Evolutionary conservation across 1,140 invertebrate genomes (phyloP), one percentile per base, ranked within the genome.

Genomic region (Sminthurides bifidus): DNA sequence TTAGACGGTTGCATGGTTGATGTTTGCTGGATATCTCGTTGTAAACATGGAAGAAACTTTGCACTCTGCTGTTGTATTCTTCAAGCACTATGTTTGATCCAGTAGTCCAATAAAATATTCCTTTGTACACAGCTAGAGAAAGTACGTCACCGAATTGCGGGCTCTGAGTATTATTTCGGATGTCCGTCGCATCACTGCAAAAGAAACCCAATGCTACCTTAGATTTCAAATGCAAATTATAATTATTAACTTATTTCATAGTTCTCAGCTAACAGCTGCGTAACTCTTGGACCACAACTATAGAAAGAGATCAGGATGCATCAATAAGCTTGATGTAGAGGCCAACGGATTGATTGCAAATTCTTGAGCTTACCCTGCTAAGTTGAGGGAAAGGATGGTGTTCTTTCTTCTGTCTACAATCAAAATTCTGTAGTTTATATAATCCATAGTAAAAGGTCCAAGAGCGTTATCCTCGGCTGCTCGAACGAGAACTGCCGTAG

Each of bases 71-170:
- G 38, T 69, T 59, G 66, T 85, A 83, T 65, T 85, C 82, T 71
- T 90, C 84, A 5, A 77, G 77, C 51, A 85, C 72, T 2, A 76
- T 75, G 63, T 81, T 78, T 19, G 76, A 72, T 0, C 83, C 85
- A 67, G 87, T 84, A 0, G 85, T 87, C 83, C 84, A 87, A 68
- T 85, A 87, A 64, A 87, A 84, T n/a, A 84, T 72, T 1, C 81
- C 79, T 66, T 83, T 81, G 1, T 80, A 80, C 60, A 79, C 81
- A 0, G 81, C 81, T 48, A 92, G 70, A 3, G 87, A 85, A 4
- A 82, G 73, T 0, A 85, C 84, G 58, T 84, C 81, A 56, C 79
- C 75, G 67, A 92, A 85, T 73, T 83, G 81, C 0, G 85, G 77
- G 51, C 78, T 79, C 67, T 84, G 77, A 38, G 82, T 82, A 67